phyloP scores from a whole-genome alignment of 2,797 vertebrate genomes.

The Avahi laniger region DNA sequence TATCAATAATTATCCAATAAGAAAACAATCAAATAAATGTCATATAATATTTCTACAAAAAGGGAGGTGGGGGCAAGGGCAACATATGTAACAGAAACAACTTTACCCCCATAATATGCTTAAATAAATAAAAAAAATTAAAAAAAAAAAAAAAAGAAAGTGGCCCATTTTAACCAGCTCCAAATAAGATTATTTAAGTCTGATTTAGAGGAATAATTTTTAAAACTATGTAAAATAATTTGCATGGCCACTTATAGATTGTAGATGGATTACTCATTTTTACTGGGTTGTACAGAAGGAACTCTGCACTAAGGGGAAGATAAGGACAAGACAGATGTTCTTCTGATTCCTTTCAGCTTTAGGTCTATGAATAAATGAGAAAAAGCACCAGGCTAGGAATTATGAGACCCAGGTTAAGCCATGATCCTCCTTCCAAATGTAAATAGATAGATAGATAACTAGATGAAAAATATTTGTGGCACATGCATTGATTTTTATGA shows the following conservation, averaged over 20 bases:
- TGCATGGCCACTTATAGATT: background rate
- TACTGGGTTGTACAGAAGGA: background rate
- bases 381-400: background rate
- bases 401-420: background rate
- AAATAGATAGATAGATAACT: background rate
- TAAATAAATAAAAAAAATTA: too few species aligned
- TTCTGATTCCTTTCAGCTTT: background rate
- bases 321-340: background rate
- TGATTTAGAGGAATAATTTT: conserved; percentile 1
- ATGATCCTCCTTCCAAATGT: background rate
- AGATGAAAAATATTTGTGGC: background rate
- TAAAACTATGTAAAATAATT: background rate
- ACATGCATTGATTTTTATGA: conserved; percentile 11
- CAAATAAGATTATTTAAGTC: conserved; percentile 35
- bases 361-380: background rate
- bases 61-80: too few species aligned
- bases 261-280: background rate
- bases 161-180: conserved; percentile 20
- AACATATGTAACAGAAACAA: too few species aligned
- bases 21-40: too few species aligned
- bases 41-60: too few species aligned
- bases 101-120: too few species aligned
- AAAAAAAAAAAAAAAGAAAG: too few species aligned
- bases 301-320: background rate
- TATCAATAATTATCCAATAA: too few species aligned